Base-by-base conservation (phyloP, 2,113 vertebrate genomes). In the Oxyura jamaicensis region DNA sequence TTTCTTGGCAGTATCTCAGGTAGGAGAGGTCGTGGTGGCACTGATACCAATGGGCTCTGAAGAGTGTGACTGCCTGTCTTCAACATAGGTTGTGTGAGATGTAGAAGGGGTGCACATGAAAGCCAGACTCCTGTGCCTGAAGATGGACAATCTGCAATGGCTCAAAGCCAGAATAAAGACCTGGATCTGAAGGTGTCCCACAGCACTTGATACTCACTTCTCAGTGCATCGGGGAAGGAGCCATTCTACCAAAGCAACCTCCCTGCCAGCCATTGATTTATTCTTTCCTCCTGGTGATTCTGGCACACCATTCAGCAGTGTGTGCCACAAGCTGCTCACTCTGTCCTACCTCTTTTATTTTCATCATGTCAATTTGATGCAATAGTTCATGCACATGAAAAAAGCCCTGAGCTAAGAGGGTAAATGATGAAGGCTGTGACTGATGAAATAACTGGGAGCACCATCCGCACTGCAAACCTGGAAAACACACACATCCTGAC, bases 81-180 rank as follows among this genome's bases (percentile, higher is more conserved):
- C 23, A 62, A 36, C 60, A 62, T 11, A 39, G 35, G 13, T 26
- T 42, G 39, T 0, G 0, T 16, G 6, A 8, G 7, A 4, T 12
- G 12, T 48, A n/a, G 29, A 6, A 55, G n/a, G 20, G 11, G 53
- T 48, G 25, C 21, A 33, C 21, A 5, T 41, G 48, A 8, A 6
- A 50, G 20, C 31, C 53, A 68, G 71, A 36, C 2, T 80, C 19
- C 59, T 48, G 35, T 62, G 46, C 26, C 39, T 62, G 55, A 53
- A 71, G 39, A 48, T 10, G 6, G 12, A n/a, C 33, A 13, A 4
- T 39, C 36, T 91, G 35, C 31, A 69, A 29, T 1, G 10, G 26
- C 20, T 93, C 74, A 50, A 69, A 77, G 44, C n/a, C 31, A 56
- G 73, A 77, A 89, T 25, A 56, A 75, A 78, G 78, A 60, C 31